Evolutionary conservation across 23 tunicate species (phyloP).

Genomic region (Ascidia mentula): DNA sequence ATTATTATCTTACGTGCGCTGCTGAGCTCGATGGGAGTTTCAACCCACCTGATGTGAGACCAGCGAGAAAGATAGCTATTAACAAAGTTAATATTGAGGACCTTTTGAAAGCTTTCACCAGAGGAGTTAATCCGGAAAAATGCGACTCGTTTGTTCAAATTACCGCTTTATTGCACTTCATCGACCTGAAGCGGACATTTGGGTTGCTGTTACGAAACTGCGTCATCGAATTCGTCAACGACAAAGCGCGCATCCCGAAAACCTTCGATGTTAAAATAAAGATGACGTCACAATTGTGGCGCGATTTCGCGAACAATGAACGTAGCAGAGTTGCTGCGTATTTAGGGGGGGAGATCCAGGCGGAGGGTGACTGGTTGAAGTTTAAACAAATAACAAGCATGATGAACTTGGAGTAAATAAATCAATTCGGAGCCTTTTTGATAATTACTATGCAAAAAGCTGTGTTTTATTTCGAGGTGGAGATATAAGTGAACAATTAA

Average conservation of each 20-base stretch:
- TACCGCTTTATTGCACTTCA: not conserved
- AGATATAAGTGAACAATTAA: too few relatives aligned
- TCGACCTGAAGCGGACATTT: not conserved
- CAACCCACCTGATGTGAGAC: not conserved
- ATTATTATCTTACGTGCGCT: constrained; percentile 6
- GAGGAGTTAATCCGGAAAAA: constrained; percentile 3
- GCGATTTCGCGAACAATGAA: not conserved
- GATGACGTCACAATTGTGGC: constrained; percentile 23
- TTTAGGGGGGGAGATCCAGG: not conserved
- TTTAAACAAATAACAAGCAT: too few relatives aligned
- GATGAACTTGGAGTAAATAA: too few relatives aligned
- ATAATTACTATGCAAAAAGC: too few relatives aligned
- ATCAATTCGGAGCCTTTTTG: too few relatives aligned
- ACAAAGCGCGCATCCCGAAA: not conserved
- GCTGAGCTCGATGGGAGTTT: constrained; percentile 15
- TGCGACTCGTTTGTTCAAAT: constrained; percentile 4
- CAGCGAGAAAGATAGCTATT: not conserved
- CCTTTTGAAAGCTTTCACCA: not conserved
- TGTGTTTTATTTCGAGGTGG: too few relatives aligned
- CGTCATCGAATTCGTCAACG: not conserved
- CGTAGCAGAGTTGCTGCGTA: not conserved
- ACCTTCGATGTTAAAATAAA: not conserved
- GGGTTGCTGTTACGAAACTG: constrained; percentile 6
- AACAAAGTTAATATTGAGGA: not conserved
- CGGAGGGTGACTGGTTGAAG: not conserved